Evolutionary conservation across 2,797 vertebrate genomes (phyloP), one percentile per base, ranked within the genome.

Genomic region (Naso thynnoides): DNA sequence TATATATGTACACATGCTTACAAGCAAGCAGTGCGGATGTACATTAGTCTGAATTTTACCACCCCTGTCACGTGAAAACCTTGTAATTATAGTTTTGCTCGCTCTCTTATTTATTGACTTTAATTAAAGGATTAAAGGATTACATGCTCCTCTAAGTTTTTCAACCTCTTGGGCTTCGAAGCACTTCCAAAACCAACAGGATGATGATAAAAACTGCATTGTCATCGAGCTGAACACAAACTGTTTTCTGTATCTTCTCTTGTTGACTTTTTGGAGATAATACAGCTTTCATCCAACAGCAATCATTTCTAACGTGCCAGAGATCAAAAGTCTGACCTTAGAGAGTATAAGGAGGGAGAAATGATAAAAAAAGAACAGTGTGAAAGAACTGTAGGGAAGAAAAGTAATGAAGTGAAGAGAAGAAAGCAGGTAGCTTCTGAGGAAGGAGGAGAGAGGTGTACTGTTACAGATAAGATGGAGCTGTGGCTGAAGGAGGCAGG

Each of bases 81-180:
- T 59, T 39, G 47, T 73, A 70, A 72, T 79, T 49, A 52, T 53
- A 74, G 42, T 84, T 79, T 79, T 82, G 33, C 70, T 75, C 54
- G 59, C 74, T 84, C 87, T 81, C 24, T 72, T 80, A 64, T 70
- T 60, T 85, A 87, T 84, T 83, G 76, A 79, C 78, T 88, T 86
- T 88, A 92, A 92, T 91, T 90, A 91, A 88, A 81, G 82, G 86
- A 82, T 92, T 89, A 92, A 79, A 86, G 86, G 89, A 89, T 91
- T 92, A 89, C 70, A 78, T 71, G 64, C 59, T 70, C 63, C 61
- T 83, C 75, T 82, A 71, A 84, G 82, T 83, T 83, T 50, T 36
- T 83, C 66, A 80, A 66, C 75, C 81, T 88, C 86, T 62, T 18
- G 48, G 78, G 76, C 59, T 78, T 64, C 62, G 60, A 82, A 70